Evolutionary conservation across 2,113 vertebrate species (phyloP).

Genomic region (Chloebia gouldiae): DNA sequence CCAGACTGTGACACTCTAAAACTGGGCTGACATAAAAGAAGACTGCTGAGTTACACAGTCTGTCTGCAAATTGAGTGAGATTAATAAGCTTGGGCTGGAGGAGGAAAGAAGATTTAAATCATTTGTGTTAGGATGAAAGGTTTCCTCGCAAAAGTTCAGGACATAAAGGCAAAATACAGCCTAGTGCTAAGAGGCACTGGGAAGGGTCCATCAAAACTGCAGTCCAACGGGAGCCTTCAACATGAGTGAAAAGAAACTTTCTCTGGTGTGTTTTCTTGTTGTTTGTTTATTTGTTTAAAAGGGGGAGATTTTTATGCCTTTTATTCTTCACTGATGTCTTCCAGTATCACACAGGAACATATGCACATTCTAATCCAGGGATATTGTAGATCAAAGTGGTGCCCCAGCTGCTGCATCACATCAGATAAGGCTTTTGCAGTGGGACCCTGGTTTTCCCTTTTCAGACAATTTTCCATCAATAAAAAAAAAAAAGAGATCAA

Average conservation of each 20-base stretch:
- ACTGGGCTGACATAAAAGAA: background rate
- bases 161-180: background rate
- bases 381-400: background rate
- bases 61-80: background rate
- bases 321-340: background rate
- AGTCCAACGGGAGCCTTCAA: background rate
- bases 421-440: accelerated
- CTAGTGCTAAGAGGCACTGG: background rate
- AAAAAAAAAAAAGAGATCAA: background rate
- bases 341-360: background rate
- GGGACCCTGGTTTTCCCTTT: background rate
- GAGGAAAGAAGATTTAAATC: background rate
- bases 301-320: background rate
- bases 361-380: background rate
- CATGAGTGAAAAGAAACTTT: background rate
- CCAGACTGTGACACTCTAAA: background rate
- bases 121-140: background rate
- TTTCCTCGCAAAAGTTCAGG: background rate
- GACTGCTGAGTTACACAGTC: background rate
- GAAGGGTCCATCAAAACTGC: background rate
- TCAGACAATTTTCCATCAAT: background rate
- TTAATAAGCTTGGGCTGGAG: background rate
- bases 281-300: background rate
- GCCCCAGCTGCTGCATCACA: background rate
- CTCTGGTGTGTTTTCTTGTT: background rate